A percentile compares a stretch with the other conserved stretches of the same genome.
Conservation (phyloP, 1,140 invertebrate species). For the Ostrea denselamellosa region DNA sequence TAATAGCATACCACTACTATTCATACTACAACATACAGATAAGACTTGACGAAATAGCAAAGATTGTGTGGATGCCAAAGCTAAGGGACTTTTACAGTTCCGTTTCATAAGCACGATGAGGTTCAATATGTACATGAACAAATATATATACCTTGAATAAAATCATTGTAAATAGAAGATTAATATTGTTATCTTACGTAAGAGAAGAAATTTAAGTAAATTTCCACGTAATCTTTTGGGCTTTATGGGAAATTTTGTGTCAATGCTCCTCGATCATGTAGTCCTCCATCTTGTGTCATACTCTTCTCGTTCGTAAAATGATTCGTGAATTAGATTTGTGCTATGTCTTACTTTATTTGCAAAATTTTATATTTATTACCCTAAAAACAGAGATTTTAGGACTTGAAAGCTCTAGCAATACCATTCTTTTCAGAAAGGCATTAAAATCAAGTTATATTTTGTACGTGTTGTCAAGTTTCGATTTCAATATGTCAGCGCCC, state of each 20-base stretch:
- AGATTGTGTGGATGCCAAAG: too few relatives aligned
- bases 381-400: background rate
- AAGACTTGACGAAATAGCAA: too few relatives aligned
- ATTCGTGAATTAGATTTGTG: background rate
- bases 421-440: too few relatives aligned
- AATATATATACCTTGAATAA: too few relatives aligned
- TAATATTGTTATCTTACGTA: too few relatives aligned
- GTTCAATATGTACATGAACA: too few relatives aligned
- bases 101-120: too few relatives aligned
- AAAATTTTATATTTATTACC: background rate
- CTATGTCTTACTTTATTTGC: background rate
- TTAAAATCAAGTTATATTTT: background rate
- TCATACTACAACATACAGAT: too few relatives aligned
- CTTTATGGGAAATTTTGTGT: background rate
- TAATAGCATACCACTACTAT: too few relatives aligned
- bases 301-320: background rate
- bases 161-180: too few relatives aligned
- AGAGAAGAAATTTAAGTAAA: too few relatives aligned
- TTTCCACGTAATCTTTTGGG: background rate
- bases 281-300: background rate
- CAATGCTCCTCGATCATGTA: background rate
- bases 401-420: background rate
- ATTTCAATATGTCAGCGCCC: constrained; percentile 17
- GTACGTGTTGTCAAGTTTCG: background rate
- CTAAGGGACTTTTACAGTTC: too few relatives aligned